Conservation (phyloP, 2,888 invertebrate species). For the Blastobasis lacticolella region DNA sequence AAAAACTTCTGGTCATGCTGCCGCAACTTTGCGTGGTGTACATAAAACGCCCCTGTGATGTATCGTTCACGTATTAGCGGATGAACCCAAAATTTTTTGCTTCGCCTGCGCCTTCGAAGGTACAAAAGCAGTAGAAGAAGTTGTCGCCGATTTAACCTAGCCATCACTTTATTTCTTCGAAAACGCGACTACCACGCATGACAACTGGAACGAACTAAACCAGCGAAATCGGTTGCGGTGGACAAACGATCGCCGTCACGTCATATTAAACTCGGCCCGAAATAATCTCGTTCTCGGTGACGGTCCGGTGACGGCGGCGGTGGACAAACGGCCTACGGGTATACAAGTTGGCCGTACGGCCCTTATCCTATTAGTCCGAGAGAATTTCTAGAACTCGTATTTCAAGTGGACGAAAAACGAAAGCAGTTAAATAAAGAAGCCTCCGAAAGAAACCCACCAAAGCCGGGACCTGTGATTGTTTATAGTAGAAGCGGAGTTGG, state of each 20-base stretch:
- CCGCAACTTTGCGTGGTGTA: conserved; percentile 7
- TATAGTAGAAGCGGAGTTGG: too few relatives aligned
- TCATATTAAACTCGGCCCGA: not conserved
- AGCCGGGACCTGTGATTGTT: too few relatives aligned
- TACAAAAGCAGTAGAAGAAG: conserved; percentile 7
- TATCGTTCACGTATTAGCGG: conserved; percentile 4
- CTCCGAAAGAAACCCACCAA: too few relatives aligned
- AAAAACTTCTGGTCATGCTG: conserved; percentile 5
- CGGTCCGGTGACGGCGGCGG: conserved; percentile 2
- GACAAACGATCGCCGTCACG: conserved; percentile 2
- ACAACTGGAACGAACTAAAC: not conserved
- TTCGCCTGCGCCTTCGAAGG: conserved; percentile 9
- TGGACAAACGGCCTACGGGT: conserved; percentile 4
- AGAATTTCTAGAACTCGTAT: too few relatives aligned
- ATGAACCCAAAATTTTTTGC: conserved; percentile 2
- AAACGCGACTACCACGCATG: not conserved
- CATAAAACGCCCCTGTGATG: conserved; percentile 7
- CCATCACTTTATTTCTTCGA: not conserved
- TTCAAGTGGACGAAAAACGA: too few relatives aligned
- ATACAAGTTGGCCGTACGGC: too few relatives aligned
- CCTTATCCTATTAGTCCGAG: too few relatives aligned
- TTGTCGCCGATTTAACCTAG: conserved; percentile 8
- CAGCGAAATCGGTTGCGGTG: not conserved
- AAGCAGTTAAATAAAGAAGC: too few relatives aligned
- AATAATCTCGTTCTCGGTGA: not conserved